phyloP scores from a whole-genome alignment of 2,888 invertebrate genomes.

The Neelides folsomi region DNA sequence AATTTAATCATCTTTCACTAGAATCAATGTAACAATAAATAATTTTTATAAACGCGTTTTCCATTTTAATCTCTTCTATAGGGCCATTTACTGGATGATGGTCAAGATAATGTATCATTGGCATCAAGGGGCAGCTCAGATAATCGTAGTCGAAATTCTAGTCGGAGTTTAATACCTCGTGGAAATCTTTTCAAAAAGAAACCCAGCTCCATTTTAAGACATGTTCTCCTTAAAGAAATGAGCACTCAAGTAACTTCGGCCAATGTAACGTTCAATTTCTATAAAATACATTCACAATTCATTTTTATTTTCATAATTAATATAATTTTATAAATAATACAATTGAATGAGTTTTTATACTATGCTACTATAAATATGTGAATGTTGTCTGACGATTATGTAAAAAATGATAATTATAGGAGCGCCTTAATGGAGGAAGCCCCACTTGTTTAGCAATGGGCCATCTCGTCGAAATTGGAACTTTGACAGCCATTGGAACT shows the following conservation, averaged over 20 bases:
- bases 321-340: too few relatives aligned
- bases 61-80: too few relatives aligned
- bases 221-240: slow-evolving; percentile 70
- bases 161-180: slow-evolving; percentile 17
- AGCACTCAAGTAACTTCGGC: slow-evolving; percentile 79
- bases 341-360: too few relatives aligned
- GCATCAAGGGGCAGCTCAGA: slow-evolving; percentile 35
- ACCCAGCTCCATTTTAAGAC: slow-evolving; percentile 54
- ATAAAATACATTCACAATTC: too few relatives aligned
- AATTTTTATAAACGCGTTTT: too few relatives aligned
- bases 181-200: slow-evolving; percentile 27
- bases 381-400: too few relatives aligned
- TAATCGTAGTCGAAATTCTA: slow-evolving; percentile 34
- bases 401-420: slow-evolving; percentile 45
- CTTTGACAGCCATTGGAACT: slow-evolving; percentile 80
- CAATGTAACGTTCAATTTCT: too few relatives aligned
- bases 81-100: slow-evolving; percentile 11
- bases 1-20: too few relatives aligned
- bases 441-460: slow-evolving; percentile 68
- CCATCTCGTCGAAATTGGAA: slow-evolving; percentile 57
- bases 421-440: slow-evolving; percentile 74
- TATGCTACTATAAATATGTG: too few relatives aligned
- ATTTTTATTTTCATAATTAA: too few relatives aligned
- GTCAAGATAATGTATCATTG: slow-evolving; percentile 32
- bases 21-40: too few relatives aligned